A percentile compares a stretch with the other conserved stretches of the same genome.
These are phyloP conservation scores for Lithosia quadra DNA, from an alignment of 2,888 invertebrate species.

Conservation along the genomic window DNA sequence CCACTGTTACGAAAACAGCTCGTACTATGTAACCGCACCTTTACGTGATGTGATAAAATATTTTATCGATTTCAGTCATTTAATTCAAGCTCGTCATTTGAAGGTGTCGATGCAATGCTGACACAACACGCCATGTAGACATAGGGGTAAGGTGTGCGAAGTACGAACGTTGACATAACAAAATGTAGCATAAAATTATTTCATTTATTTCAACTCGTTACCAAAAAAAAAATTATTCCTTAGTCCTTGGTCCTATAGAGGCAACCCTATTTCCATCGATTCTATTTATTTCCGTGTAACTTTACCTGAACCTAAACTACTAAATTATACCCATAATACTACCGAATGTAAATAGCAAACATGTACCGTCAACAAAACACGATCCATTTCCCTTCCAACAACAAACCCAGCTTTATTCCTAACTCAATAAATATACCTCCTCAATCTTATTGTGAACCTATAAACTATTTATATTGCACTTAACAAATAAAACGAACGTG, in stretches of 20 bases:
- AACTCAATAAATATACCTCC: conserved; percentile 27
- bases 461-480: conserved; percentile 58
- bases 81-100: too few species aligned
- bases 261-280: neutral
- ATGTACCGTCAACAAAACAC: conserved; percentile 17
- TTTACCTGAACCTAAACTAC: neutral
- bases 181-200: neutral
- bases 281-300: neutral
- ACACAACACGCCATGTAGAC: neutral
- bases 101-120: too few species aligned
- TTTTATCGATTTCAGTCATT: too few species aligned
- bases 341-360: conserved; percentile 13
- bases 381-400: conserved; percentile 21
- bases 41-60: too few species aligned
- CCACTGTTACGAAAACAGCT: too few species aligned
- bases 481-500: conserved; percentile 59
- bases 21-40: too few species aligned
- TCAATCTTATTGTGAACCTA: conserved; percentile 33
- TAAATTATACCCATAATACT: neutral
- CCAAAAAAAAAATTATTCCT: neutral
- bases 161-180: neutral
- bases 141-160: neutral
- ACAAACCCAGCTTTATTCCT: conserved; percentile 15
- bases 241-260: neutral
- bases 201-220: neutral